Conservation (phyloP, 2,797 vertebrate species). For the Limnodromus scolopaceus region DNA sequence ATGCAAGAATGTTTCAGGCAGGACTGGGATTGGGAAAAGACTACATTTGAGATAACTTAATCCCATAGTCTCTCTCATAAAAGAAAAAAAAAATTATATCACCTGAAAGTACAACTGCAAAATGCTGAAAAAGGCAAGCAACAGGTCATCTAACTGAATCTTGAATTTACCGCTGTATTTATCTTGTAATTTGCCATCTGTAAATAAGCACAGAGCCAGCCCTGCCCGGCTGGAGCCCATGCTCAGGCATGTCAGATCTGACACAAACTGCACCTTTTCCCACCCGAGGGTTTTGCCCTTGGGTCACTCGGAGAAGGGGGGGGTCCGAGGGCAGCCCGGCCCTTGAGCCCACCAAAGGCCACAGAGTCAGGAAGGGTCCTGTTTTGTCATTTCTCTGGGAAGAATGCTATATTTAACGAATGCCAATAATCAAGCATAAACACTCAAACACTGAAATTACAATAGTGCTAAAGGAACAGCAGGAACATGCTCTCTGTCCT, state of each 20-base stretch:
- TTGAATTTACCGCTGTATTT: not conserved
- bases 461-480: not conserved
- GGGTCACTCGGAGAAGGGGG: not conserved
- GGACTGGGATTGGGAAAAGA: not conserved
- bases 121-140: not conserved
- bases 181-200: not conserved
- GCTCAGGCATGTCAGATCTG: not conserved
- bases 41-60: not conserved
- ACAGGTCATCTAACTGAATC: not conserved
- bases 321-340: not conserved
- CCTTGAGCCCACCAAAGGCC: not conserved
- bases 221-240: not conserved
- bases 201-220: not conserved
- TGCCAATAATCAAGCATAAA: not conserved
- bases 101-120: not conserved
- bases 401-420: not conserved
- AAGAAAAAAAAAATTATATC: not conserved
- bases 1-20: not conserved
- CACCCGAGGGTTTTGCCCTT: not conserved
- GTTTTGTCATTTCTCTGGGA: not conserved
- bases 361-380: not conserved
- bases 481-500: not conserved
- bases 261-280: not conserved
- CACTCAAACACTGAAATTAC: not conserved
- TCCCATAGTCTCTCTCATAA: not conserved